Evolutionary conservation across 2,797 vertebrate genomes (phyloP).

Genomic region (Sparidentex hasta): DNA sequence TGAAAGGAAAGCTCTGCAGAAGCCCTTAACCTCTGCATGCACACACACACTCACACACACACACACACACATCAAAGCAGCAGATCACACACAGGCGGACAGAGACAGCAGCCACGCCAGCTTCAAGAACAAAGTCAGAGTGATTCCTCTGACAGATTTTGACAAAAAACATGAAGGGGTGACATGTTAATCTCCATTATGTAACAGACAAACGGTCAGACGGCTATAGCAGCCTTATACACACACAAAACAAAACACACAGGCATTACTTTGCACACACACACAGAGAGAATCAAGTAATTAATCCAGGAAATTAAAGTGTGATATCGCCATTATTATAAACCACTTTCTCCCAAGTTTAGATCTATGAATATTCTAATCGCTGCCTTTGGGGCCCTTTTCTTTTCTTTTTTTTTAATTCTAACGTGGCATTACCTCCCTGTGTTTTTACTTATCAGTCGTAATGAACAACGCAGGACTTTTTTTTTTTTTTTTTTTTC

Average conservation of each 20-base stretch:
- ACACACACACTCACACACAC: not conserved
- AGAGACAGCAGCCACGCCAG: constrained; percentile 4
- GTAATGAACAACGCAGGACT: constrained; percentile 45
- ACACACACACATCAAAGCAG: constrained; percentile 23
- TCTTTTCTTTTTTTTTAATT: not conserved
- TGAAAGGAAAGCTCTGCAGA: constrained; percentile 36
- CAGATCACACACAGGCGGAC: constrained; percentile 35
- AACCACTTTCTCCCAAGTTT: constrained; percentile 55
- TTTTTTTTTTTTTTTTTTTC: constrained; percentile 19
- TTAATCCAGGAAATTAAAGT: constrained; percentile 62
- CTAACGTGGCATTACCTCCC: constrained; percentile 27
- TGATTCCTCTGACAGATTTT: constrained; percentile 19
- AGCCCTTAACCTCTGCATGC: constrained; percentile 49
- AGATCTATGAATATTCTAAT: constrained; percentile 72
- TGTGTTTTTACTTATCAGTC: constrained; percentile 63
- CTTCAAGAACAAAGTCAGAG: constrained; percentile 4
- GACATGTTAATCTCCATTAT: not conserved
- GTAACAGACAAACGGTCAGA: not conserved
- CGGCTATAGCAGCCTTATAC: no score
- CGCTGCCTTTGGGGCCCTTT: constrained; percentile 50
- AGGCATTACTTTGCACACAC: constrained; percentile 3
- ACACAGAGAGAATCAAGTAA: constrained; percentile 22
- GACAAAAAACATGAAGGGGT: not conserved
- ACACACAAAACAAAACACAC: constrained; percentile 3
- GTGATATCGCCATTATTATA: constrained; percentile 51